Evolutionary conservation across 1,140 invertebrate species (phyloP), one percentile per base, ranked within the genome.

Genomic region (Drosophila erecta): DNA sequence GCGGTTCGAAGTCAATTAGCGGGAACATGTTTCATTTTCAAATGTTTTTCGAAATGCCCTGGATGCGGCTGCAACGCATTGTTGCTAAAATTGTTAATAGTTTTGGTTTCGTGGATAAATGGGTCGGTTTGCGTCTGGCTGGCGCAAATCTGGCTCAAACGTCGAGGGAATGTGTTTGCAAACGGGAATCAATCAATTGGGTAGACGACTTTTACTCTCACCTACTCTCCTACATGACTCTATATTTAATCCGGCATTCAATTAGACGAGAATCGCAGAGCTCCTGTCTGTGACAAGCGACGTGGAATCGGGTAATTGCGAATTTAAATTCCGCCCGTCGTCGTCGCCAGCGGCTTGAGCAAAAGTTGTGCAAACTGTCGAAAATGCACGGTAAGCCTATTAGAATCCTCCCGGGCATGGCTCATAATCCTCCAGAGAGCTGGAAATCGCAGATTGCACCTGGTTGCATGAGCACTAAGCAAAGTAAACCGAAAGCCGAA

Each of bases 1-100:
- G 85, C 65, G 84, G 85, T 79, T 84, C 84, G 79, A 77, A 89
- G 84, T 89, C 84, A 89, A 89, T 89, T 89, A 89, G 80, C 69
- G 58, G 76, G 46, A 57, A 79, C 75, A 76, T 87, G 84, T 72
- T 83, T 83, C 76, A 87, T 87, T 83, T 66, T 64, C 59, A 71
- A 87, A 86, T 83, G 75, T 57, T 77, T 72, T 74, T 80, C 64
- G 33, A 74, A 80, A 77, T 81, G 62, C 62, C 55, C 65, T 67
- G 47, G 51, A 24, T 76, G 66, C 56, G 41, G 60, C 51, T 24
- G 24, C 47, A 12, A n/a, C 20, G 66, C 43, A 75, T 71, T 72
- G 72, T 61, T 54, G 49, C 43, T 53, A 56, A 64, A 62, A 78
- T 50, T 37, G 55, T 56, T 59, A 78, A 60, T 74, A 66, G 54